phyloP scores from a whole-genome alignment of 2,113 vertebrate genomes.

The Gasterosteus aculeatus region DNA sequence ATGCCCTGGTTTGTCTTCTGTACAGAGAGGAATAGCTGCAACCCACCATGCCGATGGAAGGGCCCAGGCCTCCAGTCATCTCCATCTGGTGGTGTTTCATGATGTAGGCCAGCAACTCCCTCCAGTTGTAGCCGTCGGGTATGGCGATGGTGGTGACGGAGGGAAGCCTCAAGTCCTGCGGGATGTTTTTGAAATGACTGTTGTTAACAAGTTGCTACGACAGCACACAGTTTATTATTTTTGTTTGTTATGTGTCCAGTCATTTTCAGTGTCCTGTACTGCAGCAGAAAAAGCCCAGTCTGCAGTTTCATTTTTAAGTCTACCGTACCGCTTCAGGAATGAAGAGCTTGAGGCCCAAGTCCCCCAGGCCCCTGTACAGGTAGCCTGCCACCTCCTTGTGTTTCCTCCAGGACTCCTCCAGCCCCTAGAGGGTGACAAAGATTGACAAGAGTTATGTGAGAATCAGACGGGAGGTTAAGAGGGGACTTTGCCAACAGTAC shows the following conservation, averaged over 20 bases:
- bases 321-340: conserved; percentile 87
- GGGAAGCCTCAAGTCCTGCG: conserved; percentile 86
- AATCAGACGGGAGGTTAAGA: neutral
- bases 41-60: conserved; percentile 88
- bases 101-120: conserved; percentile 84
- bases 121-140: conserved; percentile 89
- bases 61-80: conserved; percentile 91
- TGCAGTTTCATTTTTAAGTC: conserved; percentile 1
- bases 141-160: conserved; percentile 89
- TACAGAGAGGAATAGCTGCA: neutral
- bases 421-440: conserved; percentile 82
- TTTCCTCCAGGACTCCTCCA: conserved; percentile 88
- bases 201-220: neutral
- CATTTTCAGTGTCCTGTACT: neutral
- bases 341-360: conserved; percentile 90
- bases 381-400: conserved; percentile 82
- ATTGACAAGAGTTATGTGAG: neutral
- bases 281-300: neutral
- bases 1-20: neutral
- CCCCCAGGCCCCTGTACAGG: conserved; percentile 84
- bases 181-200: neutral
- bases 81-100: conserved; percentile 88
- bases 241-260: neutral
- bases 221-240: neutral
- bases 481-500: neutral